Evolutionary conservation across 2,888 invertebrate genomes (phyloP).

Genomic region (Nasonia oneida): DNA sequence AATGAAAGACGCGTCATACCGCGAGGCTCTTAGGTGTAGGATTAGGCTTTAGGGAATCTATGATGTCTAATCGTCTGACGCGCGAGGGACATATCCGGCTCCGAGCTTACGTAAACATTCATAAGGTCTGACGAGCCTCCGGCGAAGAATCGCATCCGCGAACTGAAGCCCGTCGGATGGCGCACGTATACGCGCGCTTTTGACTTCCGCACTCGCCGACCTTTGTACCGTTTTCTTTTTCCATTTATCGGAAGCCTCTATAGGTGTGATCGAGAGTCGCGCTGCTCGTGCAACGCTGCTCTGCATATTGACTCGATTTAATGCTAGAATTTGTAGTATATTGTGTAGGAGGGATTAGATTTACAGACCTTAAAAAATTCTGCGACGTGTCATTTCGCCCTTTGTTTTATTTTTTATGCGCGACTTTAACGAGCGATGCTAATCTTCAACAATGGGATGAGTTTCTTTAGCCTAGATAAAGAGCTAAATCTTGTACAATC

Average conservation of each 20-base stretch:
- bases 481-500: background rate
- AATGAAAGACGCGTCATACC: slow-evolving; percentile 40
- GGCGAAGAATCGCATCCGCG: background rate
- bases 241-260: background rate
- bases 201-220: background rate
- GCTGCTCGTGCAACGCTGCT: no score
- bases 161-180: background rate
- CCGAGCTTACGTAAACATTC: slow-evolving; percentile 47
- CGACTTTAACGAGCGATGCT: no score
- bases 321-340: background rate
- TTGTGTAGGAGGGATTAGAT: background rate
- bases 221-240: background rate
- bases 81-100: slow-evolving; percentile 30
- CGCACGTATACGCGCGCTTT: background rate
- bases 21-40: background rate
- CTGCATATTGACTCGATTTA: background rate
- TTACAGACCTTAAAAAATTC: background rate
- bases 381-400: no score
- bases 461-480: background rate
- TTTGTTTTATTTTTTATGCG: no score
- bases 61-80: slow-evolving; percentile 40
- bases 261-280: background rate
- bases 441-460: background rate
- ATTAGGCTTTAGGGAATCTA: slow-evolving; percentile 47
- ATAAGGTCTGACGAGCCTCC: slow-evolving; percentile 28